Conservation (phyloP, 2,797 vertebrate genomes). For the Philypnodon macrostomus region DNA sequence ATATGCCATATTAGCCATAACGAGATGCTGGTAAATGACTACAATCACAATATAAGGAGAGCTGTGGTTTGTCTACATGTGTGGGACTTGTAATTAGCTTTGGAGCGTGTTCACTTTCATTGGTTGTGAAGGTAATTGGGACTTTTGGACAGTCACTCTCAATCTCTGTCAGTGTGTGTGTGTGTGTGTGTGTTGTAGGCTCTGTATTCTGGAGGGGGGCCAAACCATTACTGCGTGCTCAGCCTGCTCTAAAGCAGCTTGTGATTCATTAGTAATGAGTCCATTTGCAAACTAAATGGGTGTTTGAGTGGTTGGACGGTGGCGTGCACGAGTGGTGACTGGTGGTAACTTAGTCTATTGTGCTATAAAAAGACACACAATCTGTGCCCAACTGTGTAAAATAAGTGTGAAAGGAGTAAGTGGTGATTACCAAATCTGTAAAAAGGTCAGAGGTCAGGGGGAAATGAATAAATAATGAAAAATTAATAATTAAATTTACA, state of each 20-base stretch:
- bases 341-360: slow-evolving; percentile 40
- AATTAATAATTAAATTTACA: too few species aligned
- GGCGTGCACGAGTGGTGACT: slow-evolving; percentile 31
- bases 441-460: neutral
- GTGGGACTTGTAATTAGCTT: slow-evolving; percentile 63
- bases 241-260: slow-evolving; percentile 68
- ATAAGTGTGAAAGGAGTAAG: neutral
- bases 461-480: too few species aligned
- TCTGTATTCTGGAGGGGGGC: slow-evolving; percentile 62
- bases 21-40: slow-evolving; percentile 34
- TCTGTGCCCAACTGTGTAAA: neutral
- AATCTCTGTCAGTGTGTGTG: slow-evolving; percentile 55
- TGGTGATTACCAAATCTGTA: neutral
- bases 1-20: slow-evolving; percentile 37
- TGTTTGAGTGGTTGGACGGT: slow-evolving; percentile 55
- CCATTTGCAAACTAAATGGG: slow-evolving; percentile 75
- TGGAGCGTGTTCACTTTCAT: slow-evolving; percentile 61
- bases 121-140: slow-evolving; percentile 69
- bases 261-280: slow-evolving; percentile 76
- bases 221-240: slow-evolving; percentile 70
- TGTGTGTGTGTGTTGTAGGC: slow-evolving; percentile 21
- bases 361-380: slow-evolving; percentile 16
- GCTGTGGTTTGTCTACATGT: slow-evolving; percentile 34
- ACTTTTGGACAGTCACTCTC: slow-evolving; percentile 63
- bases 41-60: slow-evolving; percentile 37